These are phyloP conservation scores for Pyrgilauda ruficollis DNA, from an alignment of 2,113 vertebrate genomes.

Conservation along the genomic window DNA sequence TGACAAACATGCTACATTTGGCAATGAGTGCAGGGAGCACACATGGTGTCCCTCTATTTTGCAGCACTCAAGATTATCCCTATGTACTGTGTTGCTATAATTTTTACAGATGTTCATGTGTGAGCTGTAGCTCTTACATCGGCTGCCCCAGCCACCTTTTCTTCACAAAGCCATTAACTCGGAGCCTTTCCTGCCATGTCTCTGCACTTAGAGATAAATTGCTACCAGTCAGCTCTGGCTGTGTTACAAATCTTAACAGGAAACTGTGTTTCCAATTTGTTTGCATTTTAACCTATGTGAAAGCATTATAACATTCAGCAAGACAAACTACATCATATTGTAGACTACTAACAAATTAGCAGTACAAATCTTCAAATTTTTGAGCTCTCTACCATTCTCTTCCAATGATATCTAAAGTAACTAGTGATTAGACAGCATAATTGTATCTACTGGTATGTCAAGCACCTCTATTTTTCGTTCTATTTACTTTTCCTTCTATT, in stretches of 20 bases:
- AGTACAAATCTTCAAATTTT: not conserved
- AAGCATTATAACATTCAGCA: not conserved
- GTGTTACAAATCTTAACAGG: not conserved
- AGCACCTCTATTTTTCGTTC: not conserved
- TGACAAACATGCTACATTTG: not conserved
- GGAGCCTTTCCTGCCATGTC: not conserved
- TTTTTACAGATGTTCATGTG: not conserved
- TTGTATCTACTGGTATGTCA: not conserved
- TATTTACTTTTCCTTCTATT: not conserved
- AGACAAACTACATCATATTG: not conserved
- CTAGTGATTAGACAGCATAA: not conserved
- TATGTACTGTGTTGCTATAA: accelerated
- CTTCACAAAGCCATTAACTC: not conserved
- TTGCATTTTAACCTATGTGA: not conserved
- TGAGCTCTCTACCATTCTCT: not conserved
- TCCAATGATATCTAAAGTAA: not conserved
- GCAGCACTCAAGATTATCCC: not conserved
- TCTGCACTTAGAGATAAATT: not conserved
- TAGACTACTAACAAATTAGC: not conserved
- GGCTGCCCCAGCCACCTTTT: not conserved
- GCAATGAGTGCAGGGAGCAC: not conserved
- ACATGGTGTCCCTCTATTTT: not conserved
- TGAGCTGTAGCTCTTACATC: not conserved
- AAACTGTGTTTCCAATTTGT: not conserved
- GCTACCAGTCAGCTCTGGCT: not conserved